Conservation (phyloP, 1,140 invertebrate species). For the Drosophila aff. region DNA sequence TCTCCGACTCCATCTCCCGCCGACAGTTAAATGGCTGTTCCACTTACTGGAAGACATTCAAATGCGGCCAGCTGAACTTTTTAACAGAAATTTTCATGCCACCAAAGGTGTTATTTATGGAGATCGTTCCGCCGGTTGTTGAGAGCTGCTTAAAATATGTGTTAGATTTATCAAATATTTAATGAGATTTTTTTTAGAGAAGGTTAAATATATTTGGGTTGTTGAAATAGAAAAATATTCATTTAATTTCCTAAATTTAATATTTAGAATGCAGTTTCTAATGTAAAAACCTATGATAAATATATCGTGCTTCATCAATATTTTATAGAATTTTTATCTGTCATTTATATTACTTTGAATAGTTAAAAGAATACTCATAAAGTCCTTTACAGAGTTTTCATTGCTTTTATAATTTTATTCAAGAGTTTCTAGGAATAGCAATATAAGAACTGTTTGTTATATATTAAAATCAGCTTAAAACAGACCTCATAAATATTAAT, state of each 20-base stretch:
- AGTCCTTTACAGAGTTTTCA: background rate
- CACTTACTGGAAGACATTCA: slow-evolving; percentile 69
- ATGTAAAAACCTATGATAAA: background rate
- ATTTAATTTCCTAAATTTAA: background rate
- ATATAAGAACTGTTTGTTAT: too few species aligned
- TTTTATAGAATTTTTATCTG: background rate
- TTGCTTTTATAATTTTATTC: background rate
- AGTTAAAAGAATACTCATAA: background rate
- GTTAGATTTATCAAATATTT: slow-evolving; percentile 34
- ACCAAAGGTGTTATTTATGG: slow-evolving; percentile 55
- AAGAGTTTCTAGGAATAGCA: background rate
- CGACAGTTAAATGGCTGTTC: slow-evolving; percentile 79
- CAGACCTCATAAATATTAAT: background rate
- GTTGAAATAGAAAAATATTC: background rate
- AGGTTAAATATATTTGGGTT: slow-evolving; percentile 7
- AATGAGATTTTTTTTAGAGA: slow-evolving; percentile 17
- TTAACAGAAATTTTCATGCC: slow-evolving; percentile 49
- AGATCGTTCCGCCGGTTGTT: slow-evolving; percentile 29
- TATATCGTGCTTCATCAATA: background rate
- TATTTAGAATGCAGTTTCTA: background rate
- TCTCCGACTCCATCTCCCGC: slow-evolving; percentile 47
- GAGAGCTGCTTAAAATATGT: slow-evolving; percentile 31
- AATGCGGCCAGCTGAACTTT: slow-evolving; percentile 61
- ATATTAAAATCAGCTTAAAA: background rate
- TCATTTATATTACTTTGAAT: background rate